These are phyloP conservation scores for Centruroides sculpturatus DNA, from an alignment of 1,140 invertebrate species.

Conservation along the genomic window DNA sequence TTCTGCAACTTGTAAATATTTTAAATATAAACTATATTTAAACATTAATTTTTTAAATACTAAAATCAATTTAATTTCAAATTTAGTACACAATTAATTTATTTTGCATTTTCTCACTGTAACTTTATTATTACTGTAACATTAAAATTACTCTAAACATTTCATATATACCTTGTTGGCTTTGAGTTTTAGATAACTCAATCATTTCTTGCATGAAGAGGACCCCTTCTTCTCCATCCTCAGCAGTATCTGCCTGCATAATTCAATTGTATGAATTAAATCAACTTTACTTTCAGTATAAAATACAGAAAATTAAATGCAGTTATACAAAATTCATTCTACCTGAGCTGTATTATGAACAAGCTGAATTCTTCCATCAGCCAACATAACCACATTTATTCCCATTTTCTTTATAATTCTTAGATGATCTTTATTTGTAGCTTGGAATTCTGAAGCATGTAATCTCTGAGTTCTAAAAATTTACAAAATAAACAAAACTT, in stretches of 20 bases:
- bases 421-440: slow-evolving; percentile 79
- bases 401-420: slow-evolving; percentile 82
- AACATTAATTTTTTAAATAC: too few species aligned
- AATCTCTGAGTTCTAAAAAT: slow-evolving; percentile 7
- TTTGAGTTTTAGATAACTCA: slow-evolving; percentile 45
- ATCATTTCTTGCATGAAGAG: slow-evolving; percentile 97
- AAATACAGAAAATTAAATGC: neutral
- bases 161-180: neutral
- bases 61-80: too few species aligned
- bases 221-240: slow-evolving; percentile 80
- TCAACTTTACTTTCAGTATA: neutral
- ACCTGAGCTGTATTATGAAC: slow-evolving; percentile 48
- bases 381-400: slow-evolving; percentile 71
- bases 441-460: slow-evolving; percentile 39
- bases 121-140: too few species aligned
- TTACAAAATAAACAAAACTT: too few species aligned
- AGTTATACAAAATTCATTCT: slow-evolving; percentile 9
- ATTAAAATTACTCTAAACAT: too few species aligned
- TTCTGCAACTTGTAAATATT: too few species aligned
- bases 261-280: too few species aligned
- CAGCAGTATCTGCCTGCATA: slow-evolving; percentile 56
- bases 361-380: slow-evolving; percentile 79
- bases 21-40: too few species aligned
- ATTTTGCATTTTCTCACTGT: too few species aligned
- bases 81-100: too few species aligned